Conservation (phyloP, 1,140 invertebrate species). For the Octopus bimaculoides region DNA sequence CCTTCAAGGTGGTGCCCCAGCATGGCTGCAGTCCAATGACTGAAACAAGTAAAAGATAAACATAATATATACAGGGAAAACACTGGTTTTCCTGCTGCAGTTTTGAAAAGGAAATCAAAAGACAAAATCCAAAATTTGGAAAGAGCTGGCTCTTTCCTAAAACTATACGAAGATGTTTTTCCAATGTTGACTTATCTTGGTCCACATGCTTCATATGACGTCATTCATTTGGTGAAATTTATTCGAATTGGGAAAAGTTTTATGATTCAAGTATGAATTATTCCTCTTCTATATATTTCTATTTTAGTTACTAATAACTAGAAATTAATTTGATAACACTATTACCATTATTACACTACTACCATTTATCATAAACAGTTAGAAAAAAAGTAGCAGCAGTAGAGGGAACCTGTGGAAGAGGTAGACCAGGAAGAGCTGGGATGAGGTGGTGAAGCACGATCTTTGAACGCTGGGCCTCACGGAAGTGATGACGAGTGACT, state of each 20-base stretch:
- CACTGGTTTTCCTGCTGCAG: slow-evolving; percentile 68
- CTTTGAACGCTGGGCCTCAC: too few relatives aligned
- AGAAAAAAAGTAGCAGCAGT: too few relatives aligned
- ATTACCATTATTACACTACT: too few relatives aligned
- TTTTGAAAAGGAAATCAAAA: slow-evolving; percentile 26
- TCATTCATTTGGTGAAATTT: slow-evolving; percentile 69
- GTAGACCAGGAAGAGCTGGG: too few relatives aligned
- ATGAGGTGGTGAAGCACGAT: too few relatives aligned
- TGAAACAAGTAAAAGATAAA: too few relatives aligned
- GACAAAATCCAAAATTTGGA: slow-evolving; percentile 46
- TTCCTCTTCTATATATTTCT: slow-evolving; percentile 8
- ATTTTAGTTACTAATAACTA: background rate
- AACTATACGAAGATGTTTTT: slow-evolving; percentile 75
- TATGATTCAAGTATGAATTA: slow-evolving; percentile 45
- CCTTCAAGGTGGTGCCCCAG: too few relatives aligned
- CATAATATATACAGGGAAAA: slow-evolving; percentile 36
- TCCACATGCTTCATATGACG: slow-evolving; percentile 82
- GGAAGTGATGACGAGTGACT: too few relatives aligned
- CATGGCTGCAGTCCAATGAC: too few relatives aligned
- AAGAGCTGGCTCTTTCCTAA: slow-evolving; percentile 66
- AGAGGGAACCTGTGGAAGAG: too few relatives aligned
- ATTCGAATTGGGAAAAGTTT: slow-evolving; percentile 70
- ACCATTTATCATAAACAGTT: too few relatives aligned
- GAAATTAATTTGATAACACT: too few relatives aligned
- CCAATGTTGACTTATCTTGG: slow-evolving; percentile 87